Evolutionary conservation across 1,140 invertebrate species (phyloP).

Genomic region (Diachasma alloeum): DNA sequence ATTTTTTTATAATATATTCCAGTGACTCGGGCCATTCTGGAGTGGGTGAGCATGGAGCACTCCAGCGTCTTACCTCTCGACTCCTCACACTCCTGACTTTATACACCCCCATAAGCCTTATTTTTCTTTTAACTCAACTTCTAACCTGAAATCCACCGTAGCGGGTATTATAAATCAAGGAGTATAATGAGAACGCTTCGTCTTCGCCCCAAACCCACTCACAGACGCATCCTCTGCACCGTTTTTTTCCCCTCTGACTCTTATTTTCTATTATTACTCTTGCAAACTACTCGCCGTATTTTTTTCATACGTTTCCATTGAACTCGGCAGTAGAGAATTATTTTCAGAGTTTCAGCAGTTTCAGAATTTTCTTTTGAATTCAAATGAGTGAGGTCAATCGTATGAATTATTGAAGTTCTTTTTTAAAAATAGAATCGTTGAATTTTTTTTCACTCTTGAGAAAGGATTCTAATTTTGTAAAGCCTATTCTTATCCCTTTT

Average conservation of each 20-base stretch:
- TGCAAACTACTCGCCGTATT: not conserved
- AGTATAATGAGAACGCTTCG: conserved; percentile 65
- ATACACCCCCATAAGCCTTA: conserved; percentile 62
- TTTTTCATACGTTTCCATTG: not conserved
- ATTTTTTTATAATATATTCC: conserved; percentile 53
- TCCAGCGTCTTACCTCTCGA: conserved; percentile 21
- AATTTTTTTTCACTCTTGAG: too few relatives aligned
- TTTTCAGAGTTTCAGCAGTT: not conserved
- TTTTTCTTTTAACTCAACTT: conserved; percentile 66
- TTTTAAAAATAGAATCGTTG: too few relatives aligned
- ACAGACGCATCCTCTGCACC: not conserved
- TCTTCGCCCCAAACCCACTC: conserved; percentile 40
- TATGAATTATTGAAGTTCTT: not conserved
- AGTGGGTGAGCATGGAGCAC: conserved; percentile 21
- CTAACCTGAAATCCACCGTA: conserved; percentile 56
- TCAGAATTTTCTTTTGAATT: not conserved
- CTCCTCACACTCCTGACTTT: conserved; percentile 47
- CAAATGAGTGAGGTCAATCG: not conserved
- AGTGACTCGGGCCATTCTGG: not conserved
- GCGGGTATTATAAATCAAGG: conserved; percentile 57
- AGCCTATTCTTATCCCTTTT: too few relatives aligned
- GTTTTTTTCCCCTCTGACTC: conserved; percentile 11
- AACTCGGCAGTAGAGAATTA: not conserved
- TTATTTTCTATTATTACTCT: conserved; percentile 5
- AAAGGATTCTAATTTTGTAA: too few relatives aligned